phyloP scores from a whole-genome alignment of 2,797 vertebrate species.

The Nyctalus aviator region DNA sequence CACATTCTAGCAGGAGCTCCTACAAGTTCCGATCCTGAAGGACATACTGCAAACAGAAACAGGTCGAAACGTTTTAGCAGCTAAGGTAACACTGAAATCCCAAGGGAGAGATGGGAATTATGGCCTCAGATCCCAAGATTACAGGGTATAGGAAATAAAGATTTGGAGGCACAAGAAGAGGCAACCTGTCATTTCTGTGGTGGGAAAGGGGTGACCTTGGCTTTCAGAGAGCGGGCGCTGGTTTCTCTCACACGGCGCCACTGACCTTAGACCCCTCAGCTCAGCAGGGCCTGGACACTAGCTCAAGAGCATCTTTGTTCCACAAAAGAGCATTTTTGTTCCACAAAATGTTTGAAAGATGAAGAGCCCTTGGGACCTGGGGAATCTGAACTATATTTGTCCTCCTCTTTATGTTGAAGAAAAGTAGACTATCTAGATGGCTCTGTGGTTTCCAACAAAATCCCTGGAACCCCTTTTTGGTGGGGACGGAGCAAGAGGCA shows the following conservation, averaged over 20 bases:
- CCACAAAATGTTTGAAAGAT: not conserved
- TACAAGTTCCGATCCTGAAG: not conserved
- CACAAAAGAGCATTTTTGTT: slow-evolving; percentile 49
- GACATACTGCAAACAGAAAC: not conserved
- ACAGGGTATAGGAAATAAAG: slow-evolving; percentile 58
- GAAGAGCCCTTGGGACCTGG: not conserved
- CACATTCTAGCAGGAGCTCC: not conserved
- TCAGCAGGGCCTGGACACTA: not conserved
- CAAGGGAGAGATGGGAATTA: slow-evolving; percentile 24
- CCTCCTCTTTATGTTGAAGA: slow-evolving; percentile 6
- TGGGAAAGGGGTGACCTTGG: slow-evolving; percentile 18
- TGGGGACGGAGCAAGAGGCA: not conserved
- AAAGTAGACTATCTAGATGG: not conserved
- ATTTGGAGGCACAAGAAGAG: not conserved
- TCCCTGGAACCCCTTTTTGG: not conserved
- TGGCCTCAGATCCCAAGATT: slow-evolving; percentile 14
- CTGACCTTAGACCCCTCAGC: not conserved
- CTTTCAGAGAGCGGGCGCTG: slow-evolving; percentile 1
- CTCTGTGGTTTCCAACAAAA: slow-evolving; percentile 25
- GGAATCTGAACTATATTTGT: not conserved
- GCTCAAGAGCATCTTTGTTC: slow-evolving; percentile 48
- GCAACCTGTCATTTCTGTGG: slow-evolving; percentile 60
- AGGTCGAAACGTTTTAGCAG: not conserved
- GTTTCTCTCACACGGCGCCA: not conserved
- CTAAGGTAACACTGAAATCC: slow-evolving; percentile 41